Evolutionary conservation across 2,113 vertebrate genomes (phyloP), one percentile per base, ranked within the genome.

Genomic region (Cathartes aura): DNA sequence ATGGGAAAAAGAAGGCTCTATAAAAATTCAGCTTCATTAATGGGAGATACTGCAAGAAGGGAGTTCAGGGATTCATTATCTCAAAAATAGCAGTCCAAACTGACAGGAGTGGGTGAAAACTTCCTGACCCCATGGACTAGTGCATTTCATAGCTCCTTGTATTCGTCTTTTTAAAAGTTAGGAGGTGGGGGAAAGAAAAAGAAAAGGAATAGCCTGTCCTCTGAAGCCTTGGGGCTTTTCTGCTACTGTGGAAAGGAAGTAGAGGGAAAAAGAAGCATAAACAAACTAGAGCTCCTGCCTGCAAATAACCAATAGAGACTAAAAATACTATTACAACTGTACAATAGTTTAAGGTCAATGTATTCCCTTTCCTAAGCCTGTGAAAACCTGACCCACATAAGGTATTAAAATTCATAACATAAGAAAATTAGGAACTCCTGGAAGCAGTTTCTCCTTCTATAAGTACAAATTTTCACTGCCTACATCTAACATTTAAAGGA

Each of bases 391-490:
- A 98, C 97, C 97, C 27, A 58, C 62, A 71, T 89, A 97, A 96
- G 84, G 40, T 97, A 98, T 98, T 98, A 98, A 98, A 98, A 98
- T 98, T 98, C 97, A 98, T 97, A 98, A 97, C 96, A 98, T 96
- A 98, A 97, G 97, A 98, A 98, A 98, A 98, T 98, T 98, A 98
- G 95, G 96, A 97, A 97, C 88, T 98, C 94, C 92, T 98, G 72
- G 96, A 98, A 98, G 91, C 87, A 97, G 91, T 98, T 98, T 98
- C 97, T 97, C 91, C 87, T 97, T 95, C 91, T 97, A 80, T 96
- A 98, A 97, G 97, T 97, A 98, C 88, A 98, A 96, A 97, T 97
- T 98, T 98, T 96, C 95, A 95, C 95, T 96, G 90, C 96, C 96
- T 98, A 98, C 93, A n/a, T 97, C 96, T 97, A 98, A 84, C 97